Percentiles rank a stretch among this genome's conserved stretches.
Conservation (phyloP, 2,888 invertebrate species). For the Fragum fragum region DNA sequence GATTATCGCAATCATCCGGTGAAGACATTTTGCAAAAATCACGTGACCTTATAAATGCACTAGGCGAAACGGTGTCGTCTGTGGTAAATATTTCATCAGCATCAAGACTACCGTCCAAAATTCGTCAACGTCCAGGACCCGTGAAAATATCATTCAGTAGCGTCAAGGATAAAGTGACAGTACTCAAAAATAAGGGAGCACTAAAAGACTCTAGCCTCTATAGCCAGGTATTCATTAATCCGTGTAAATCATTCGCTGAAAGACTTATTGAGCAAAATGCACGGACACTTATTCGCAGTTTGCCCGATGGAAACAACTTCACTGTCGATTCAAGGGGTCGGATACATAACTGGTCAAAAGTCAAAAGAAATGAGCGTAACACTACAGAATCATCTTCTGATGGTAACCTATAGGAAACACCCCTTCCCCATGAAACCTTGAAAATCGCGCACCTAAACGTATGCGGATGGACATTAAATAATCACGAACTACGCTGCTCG, state of each 20-base stretch:
- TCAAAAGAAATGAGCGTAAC: no score
- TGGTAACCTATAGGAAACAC: slow-evolving; percentile 15
- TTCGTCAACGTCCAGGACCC: neutral
- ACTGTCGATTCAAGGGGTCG: slow-evolving; percentile 37
- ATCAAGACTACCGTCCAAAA: neutral
- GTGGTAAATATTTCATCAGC: neutral
- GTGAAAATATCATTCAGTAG: slow-evolving; percentile 42
- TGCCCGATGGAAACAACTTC: slow-evolving; percentile 39
- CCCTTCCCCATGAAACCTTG: slow-evolving; percentile 32
- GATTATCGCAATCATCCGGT: neutral
- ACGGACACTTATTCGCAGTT: slow-evolving; percentile 37
- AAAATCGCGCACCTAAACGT: slow-evolving; percentile 56
- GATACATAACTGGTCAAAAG: slow-evolving; percentile 33
- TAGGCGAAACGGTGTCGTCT: slow-evolving; percentile 14
- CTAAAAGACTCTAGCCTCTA: neutral
- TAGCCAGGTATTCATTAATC: slow-evolving; percentile 29
- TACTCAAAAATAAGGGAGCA: slow-evolving; percentile 32
- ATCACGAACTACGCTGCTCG: slow-evolving; percentile 25
- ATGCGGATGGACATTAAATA: slow-evolving; percentile 58
- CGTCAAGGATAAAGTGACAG: slow-evolving; percentile 29
- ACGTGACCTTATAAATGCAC: slow-evolving; percentile 9
- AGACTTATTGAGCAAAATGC: slow-evolving; percentile 47
- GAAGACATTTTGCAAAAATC: slow-evolving; percentile 22
- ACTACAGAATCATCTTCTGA: neutral
- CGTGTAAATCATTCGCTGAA: slow-evolving; percentile 36